A percentile compares a stretch with the other conserved stretches of the same genome.
Evolutionary conservation across 2,113 vertebrate species (phyloP).

Genomic region (Microcebus ravelobensis): DNA sequence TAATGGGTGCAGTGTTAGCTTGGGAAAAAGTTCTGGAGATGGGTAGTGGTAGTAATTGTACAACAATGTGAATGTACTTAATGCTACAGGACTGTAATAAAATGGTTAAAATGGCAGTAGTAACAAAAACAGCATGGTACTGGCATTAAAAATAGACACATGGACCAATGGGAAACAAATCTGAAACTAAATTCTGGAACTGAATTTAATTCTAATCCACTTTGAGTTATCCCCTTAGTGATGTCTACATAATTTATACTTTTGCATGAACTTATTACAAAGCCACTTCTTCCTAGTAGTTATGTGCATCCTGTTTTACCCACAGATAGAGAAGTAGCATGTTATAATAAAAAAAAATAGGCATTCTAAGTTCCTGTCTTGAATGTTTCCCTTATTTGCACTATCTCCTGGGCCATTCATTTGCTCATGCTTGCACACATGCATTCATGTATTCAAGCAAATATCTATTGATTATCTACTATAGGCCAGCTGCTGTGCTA

Average conservation of each 20-base stretch:
- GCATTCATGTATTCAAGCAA: background rate
- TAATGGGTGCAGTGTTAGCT: background rate
- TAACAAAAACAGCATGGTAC: too few relatives aligned
- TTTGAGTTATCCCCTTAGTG: background rate
- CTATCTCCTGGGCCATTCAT: background rate
- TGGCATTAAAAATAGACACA: too few relatives aligned
- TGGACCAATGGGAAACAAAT: background rate
- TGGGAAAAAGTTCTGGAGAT: background rate
- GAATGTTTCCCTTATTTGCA: background rate
- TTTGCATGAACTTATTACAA: background rate
- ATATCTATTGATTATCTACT: background rate
- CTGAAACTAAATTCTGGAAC: background rate
- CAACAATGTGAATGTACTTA: background rate
- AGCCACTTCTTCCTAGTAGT: background rate
- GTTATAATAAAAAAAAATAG: background rate
- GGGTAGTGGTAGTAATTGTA: background rate
- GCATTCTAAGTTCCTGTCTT: background rate
- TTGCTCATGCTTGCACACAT: background rate
- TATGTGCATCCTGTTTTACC: background rate
- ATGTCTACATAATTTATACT: background rate
- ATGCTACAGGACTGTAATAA: background rate
- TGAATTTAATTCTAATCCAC: constrained; percentile 14
- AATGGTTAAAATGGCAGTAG: background rate
- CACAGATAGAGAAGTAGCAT: background rate
- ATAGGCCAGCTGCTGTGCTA: background rate